Base-by-base conservation (phyloP, 2,888 invertebrate species). In the Aplocera efformata region DNA sequence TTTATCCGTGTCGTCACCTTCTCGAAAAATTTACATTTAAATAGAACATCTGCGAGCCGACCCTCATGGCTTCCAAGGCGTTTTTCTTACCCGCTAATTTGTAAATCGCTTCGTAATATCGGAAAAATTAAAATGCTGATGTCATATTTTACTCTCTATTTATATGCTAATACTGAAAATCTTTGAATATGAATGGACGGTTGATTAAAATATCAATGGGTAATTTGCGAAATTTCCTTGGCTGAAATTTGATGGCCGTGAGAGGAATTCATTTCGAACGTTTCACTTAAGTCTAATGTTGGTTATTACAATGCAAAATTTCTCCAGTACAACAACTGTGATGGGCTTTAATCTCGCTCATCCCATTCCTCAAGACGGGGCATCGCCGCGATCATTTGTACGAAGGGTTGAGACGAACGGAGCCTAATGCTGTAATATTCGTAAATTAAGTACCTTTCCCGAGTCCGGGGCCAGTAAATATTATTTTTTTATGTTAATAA, bases 401-500 rank as follows among this genome's bases (percentile, higher is more conserved):
- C 79, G 78, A 84, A 83, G 86, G 85, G 84, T 85, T 81, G 78
- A 62, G 69, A 62, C 55, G 66, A 60, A 65, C 64, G 69, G 73
- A 74, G 73, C 67, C 68, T 84, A 84, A 86, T 81, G 76, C 80
- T 70, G 77, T 79, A 82, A 79, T 85, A 82, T 86, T 84, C 83
- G 72, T 84, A 79, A 86, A 85, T 86, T 84, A 85, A 83, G 82
- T 76, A 75, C 77, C 67, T 72, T 66, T 63, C 52, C 63, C 67
- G 61, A 66, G 71, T 62, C 67, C 50, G 72, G 67, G 73, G 65
- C 69, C 71, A 65, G 84, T 84, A 85, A 85, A 86, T 85, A 88
- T 85, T 85, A 85, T 86, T 88, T 88, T 88, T 88, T 88, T 86
- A 86, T 88, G 86, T 85, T 86, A 86, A 86, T 86, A 72, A 79